These are phyloP conservation scores for Mesochorus sp. DNA, from an alignment of 2,888 invertebrate species.

Conservation along the genomic window DNA sequence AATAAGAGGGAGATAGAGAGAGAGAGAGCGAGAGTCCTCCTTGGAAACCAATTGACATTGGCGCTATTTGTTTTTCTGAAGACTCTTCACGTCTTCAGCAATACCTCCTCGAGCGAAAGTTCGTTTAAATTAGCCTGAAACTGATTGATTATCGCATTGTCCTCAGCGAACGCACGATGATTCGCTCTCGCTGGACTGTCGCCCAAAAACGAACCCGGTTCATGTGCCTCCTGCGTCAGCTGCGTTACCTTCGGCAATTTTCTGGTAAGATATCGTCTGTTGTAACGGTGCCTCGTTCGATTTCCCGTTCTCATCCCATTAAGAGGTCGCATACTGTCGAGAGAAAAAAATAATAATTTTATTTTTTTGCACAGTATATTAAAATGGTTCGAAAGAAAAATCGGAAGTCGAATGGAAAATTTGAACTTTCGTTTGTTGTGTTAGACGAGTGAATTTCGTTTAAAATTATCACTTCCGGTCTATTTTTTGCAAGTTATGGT, in stretches of 20 bases:
- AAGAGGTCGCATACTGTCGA: constrained; percentile 40
- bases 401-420: too few relatives aligned
- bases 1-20: constrained; percentile 27
- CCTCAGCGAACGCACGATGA: constrained; percentile 67
- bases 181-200: constrained; percentile 65
- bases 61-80: background rate
- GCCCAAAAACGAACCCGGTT: constrained; percentile 63
- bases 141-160: constrained; percentile 65
- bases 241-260: constrained; percentile 61
- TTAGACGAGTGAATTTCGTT: too few relatives aligned
- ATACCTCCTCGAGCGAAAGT: constrained; percentile 74
- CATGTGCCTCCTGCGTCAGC: constrained; percentile 57
- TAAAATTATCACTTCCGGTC: too few relatives aligned
- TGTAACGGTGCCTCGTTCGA: constrained; percentile 59
- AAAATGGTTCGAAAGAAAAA: too few relatives aligned
- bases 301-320: constrained; percentile 57
- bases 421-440: too few relatives aligned
- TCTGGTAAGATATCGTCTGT: constrained; percentile 42
- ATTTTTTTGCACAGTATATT: too few relatives aligned
- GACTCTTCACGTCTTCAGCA: constrained; percentile 72
- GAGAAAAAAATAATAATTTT: background rate
- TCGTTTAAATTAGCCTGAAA: constrained; percentile 71
- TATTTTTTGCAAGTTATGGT: too few relatives aligned
- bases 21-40: constrained; percentile 13
- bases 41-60: constrained; percentile 14